Base-by-base conservation (phyloP, 2,797 vertebrate genomes). In the Lutjanus argentimaculatus region DNA sequence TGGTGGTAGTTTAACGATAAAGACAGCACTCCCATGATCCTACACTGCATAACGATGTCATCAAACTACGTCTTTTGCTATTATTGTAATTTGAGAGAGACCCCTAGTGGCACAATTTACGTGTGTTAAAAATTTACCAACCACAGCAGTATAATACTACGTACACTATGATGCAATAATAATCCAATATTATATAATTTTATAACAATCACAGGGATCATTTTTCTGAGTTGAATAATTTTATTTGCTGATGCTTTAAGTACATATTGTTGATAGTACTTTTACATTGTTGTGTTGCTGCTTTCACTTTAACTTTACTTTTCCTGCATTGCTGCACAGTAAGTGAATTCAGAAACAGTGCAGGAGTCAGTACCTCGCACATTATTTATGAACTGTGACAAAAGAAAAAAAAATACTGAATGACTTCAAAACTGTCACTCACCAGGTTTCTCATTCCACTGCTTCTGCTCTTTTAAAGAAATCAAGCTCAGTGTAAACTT, bases 381-480 rank as follows among this genome's bases (percentile, higher is more conserved):
- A n/a, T 21, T 63, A 51, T 62, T 21, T 22, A 4, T 63, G 16
- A 51, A 40, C 52, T 30, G 9, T 72, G 22, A 77, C 45, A 25
- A 25, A 25, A 25, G 2, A 25, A 12, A 22, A 45, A 15, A 55
- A 13, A 59, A 25, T 17, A 63, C 21, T 12, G 11, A 22, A 58
- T 25, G 21, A 67, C 22, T 19, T 6, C 21, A 30, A 64, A 49
- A 6, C 21, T 17, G 13, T 11, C 21, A 19, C 10, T 30, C 10
- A 49, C 9, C 21, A 43, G 5, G 63, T 19, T 16, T 77, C 21
- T 49, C 17, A 36, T 22, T 49, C 8, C 8, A 59, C 25, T 63
- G 19, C 8, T 15, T 56, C 43, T 76, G 61, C 12, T 17, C 53
- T 51, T 46, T 80, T 77, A 61, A 80, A 76, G 16, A 70, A 56